Evolutionary conservation across 2,888 invertebrate species (phyloP).

Genomic region (Drosophila heteroneura): DNA sequence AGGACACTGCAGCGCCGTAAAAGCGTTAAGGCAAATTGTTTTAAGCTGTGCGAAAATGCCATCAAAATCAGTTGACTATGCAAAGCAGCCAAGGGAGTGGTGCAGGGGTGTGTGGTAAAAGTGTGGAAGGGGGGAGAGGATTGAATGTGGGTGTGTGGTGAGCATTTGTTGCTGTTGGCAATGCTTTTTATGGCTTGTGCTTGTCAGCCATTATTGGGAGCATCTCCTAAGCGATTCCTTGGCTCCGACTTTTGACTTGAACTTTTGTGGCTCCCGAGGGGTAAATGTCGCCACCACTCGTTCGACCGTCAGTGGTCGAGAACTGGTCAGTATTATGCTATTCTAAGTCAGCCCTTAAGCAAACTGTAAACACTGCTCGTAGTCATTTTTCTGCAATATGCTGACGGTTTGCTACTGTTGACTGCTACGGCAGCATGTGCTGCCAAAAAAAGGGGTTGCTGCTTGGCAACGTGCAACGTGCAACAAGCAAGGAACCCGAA

Average conservation of each 20-base stretch:
- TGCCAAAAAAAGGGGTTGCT: not conserved
- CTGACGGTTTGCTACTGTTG: conserved; percentile 23
- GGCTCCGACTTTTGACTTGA: conserved; percentile 32
- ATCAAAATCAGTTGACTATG: conserved; percentile 81
- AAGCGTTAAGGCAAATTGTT: conserved; percentile 80
- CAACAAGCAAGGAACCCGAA: not conserved
- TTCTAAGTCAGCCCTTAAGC: conserved; percentile 39
- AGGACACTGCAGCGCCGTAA: conserved; percentile 64
- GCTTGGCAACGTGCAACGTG: conserved; percentile 17
- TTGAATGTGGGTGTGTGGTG: conserved; percentile 1
- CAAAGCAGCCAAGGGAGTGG: conserved; percentile 60
- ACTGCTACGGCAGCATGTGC: conserved; percentile 38
- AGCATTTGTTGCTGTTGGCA: conserved; percentile 68
- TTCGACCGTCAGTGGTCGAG: conserved; percentile 22
- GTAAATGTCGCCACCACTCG: conserved; percentile 35
- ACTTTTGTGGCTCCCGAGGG: conserved; percentile 48
- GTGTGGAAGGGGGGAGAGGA: not conserved
- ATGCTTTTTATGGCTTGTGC: conserved; percentile 80
- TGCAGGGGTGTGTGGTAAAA: not conserved
- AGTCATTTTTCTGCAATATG: conserved; percentile 29
- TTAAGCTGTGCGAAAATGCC: conserved; percentile 80
- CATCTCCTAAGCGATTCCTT: conserved; percentile 55
- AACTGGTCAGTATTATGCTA: conserved; percentile 6
- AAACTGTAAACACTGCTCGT: conserved; percentile 17
- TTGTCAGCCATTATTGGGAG: conserved; percentile 76